phyloP scores from a whole-genome alignment of 2,113 vertebrate species.

The Typhlomys cinereus region DNA sequence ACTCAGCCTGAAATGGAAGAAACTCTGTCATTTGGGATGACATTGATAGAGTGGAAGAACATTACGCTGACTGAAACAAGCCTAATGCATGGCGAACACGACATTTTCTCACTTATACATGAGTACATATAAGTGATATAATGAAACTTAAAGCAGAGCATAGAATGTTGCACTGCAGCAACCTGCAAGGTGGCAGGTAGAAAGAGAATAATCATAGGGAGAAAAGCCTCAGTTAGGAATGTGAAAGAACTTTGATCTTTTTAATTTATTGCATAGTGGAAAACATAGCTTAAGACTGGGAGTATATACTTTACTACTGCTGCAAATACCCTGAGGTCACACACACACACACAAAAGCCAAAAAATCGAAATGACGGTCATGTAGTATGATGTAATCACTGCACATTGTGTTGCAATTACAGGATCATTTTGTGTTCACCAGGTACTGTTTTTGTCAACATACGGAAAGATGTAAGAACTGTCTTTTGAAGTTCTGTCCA shows the following conservation, averaged over 20 bases:
- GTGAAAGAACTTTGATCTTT: neutral
- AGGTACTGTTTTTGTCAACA: neutral
- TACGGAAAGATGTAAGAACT: neutral
- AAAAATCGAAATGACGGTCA: neutral
- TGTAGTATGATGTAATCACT: neutral
- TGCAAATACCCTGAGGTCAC: neutral
- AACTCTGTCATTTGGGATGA: neutral
- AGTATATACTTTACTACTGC: neutral
- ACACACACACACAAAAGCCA: neutral
- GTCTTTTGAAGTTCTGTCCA: constrained; percentile 23
- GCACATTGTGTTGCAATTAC: neutral
- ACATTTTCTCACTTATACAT: neutral
- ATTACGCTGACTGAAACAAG: neutral
- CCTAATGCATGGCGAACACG: neutral
- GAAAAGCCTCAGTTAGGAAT: too few relatives aligned
- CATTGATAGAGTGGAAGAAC: neutral
- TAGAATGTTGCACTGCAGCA: neutral
- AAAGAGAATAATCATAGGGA: neutral
- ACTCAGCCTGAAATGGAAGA: neutral
- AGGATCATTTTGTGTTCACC: neutral
- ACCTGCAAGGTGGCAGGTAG: neutral
- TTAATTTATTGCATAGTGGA: neutral
- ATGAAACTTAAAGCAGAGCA: neutral
- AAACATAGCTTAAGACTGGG: neutral
- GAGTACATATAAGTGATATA: neutral